Evolutionary conservation across 2,113 vertebrate genomes (phyloP).

Genomic region (Dascyllus trimaculatus): DNA sequence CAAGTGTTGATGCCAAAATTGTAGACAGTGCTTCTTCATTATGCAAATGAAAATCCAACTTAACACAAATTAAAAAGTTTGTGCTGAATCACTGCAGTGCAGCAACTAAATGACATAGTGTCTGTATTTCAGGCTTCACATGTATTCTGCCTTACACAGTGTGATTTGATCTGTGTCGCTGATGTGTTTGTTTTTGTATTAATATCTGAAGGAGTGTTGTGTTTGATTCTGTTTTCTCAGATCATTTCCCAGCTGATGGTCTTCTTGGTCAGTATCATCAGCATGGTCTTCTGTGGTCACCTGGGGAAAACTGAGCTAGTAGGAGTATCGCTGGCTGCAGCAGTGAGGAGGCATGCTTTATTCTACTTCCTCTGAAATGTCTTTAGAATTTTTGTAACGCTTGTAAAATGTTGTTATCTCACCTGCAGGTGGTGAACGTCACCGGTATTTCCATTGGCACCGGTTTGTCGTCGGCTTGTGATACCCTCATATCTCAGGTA

Average conservation of each 20-base stretch:
- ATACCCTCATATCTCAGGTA: slow-evolving; percentile 96
- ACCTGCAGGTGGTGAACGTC: slow-evolving; percentile 90
- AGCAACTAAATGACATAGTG: too few relatives aligned
- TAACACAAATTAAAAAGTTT: too few relatives aligned
- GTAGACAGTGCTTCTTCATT: too few relatives aligned
- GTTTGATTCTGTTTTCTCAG: slow-evolving; percentile 66
- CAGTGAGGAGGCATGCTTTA: slow-evolving; percentile 41
- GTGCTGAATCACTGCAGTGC: too few relatives aligned
- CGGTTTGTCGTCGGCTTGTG: slow-evolving; percentile 91
- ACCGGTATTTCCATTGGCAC: slow-evolving; percentile 89
- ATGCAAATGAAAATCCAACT: too few relatives aligned
- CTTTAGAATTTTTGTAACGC: neutral
- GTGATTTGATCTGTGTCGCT: too few relatives aligned
- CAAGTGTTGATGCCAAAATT: too few relatives aligned
- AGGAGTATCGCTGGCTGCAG: slow-evolving; percentile 58
- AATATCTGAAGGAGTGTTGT: neutral
- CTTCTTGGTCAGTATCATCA: slow-evolving; percentile 91
- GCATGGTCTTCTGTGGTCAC: slow-evolving; percentile 94
- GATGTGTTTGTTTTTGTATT: neutral
- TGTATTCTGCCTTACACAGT: too few relatives aligned
- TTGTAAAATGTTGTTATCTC: neutral
- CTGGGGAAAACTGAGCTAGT: slow-evolving; percentile 81
- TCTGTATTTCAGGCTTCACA: too few relatives aligned
- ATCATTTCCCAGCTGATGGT: slow-evolving; percentile 90
- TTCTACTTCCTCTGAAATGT: neutral